Conservation (phyloP, 2,797 vertebrate species). For the Crocidura indochinensis region DNA sequence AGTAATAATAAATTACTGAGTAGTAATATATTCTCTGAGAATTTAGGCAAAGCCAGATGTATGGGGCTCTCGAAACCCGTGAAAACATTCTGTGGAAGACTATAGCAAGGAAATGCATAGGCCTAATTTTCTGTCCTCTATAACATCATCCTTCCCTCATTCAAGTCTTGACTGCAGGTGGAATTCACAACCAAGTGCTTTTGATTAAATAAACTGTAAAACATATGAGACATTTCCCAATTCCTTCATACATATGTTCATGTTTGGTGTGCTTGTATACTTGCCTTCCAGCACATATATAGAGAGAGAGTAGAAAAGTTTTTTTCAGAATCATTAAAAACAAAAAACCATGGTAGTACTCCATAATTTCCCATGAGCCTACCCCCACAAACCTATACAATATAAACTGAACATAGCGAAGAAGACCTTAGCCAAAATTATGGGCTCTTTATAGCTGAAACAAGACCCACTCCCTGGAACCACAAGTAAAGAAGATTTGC, state of each 20-base stretch:
- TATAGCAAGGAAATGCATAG: background rate
- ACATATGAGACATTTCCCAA: slow-evolving; percentile 26
- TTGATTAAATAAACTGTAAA: background rate
- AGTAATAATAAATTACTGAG: slow-evolving; percentile 41
- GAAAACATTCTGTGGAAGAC: slow-evolving; percentile 56
- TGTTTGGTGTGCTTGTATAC: background rate
- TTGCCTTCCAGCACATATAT: slow-evolving; percentile 50
- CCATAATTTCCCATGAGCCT: slow-evolving; percentile 39
- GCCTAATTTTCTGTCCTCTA: background rate
- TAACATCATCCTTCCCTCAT: background rate
- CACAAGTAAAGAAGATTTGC: background rate
- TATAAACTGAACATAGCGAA: slow-evolving; percentile 36
- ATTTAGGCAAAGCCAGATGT: slow-evolving; percentile 47
- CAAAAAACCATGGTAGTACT: slow-evolving; percentile 38
- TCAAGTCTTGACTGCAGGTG: slow-evolving; percentile 16
- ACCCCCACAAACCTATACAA: slow-evolving; percentile 2
- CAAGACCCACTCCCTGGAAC: slow-evolving; percentile 13
- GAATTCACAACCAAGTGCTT: background rate
- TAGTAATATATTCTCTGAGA: slow-evolving; percentile 40
- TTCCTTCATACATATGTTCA: slow-evolving; percentile 42
- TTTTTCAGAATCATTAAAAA: slow-evolving; percentile 66
- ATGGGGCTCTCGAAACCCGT: background rate
- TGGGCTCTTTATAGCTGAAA: slow-evolving; percentile 5
- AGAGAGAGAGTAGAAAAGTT: slow-evolving; percentile 51
- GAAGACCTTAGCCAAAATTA: slow-evolving; percentile 52